These are phyloP conservation scores for Agrochola litura DNA, from an alignment of 2,888 invertebrate species.

Conservation along the genomic window DNA sequence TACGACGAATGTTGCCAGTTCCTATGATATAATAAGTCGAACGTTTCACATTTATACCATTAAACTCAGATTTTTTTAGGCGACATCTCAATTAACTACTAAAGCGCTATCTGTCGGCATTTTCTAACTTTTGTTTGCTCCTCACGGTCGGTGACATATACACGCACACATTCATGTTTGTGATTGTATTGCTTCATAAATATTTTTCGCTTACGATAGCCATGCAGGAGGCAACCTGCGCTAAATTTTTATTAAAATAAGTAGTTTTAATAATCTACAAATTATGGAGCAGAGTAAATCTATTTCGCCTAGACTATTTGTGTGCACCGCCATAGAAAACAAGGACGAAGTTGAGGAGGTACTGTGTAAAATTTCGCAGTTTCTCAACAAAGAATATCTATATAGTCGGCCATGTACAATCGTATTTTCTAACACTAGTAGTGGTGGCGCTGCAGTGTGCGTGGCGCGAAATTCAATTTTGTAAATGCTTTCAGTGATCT, in stretches of 20 bases:
- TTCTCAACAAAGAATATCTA: constrained; percentile 88
- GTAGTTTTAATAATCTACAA: constrained; percentile 86
- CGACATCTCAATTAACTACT: constrained; percentile 37
- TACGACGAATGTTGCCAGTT: constrained; percentile 25
- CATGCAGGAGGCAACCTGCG: constrained; percentile 91
- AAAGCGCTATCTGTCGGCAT: constrained; percentile 74
- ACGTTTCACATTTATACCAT: constrained; percentile 45
- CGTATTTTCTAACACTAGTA: constrained; percentile 84
- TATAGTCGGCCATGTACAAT: constrained; percentile 89
- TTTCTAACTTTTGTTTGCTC: constrained; percentile 68
- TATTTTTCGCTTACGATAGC: constrained; percentile 91
- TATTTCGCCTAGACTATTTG: constrained; percentile 94
- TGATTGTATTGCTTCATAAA: constrained; percentile 89
- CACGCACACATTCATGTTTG: constrained; percentile 85
- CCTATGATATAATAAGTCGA: background rate
- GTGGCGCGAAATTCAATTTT: constrained; percentile 86
- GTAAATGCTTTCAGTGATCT: constrained; percentile 64
- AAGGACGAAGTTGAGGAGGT: constrained; percentile 98
- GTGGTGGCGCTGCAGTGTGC: constrained; percentile 84
- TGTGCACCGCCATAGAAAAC: constrained; percentile 95
- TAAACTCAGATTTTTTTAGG: constrained; percentile 31
- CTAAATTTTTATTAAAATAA: constrained; percentile 91
- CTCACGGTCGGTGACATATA: constrained; percentile 71
- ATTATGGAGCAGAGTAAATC: constrained; percentile 91
- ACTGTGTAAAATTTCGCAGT: constrained; percentile 89